Evolutionary conservation across 2,797 vertebrate genomes (phyloP).

Genomic region (Pygocentrus nattereri): DNA sequence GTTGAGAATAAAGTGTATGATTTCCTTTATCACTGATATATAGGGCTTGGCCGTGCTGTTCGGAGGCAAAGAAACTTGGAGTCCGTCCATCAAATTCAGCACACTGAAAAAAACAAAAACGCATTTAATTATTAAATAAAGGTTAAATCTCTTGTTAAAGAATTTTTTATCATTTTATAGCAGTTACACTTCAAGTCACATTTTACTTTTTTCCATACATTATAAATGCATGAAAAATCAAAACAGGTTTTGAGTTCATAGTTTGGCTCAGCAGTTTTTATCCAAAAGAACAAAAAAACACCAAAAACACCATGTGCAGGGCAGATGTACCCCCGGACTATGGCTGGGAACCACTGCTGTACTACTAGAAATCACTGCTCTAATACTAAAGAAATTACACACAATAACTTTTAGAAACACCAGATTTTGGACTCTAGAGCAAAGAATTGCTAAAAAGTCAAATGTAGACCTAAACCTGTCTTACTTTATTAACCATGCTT

Average conservation of each 20-base stretch:
- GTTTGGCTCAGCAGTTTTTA: background rate
- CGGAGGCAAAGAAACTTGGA: constrained; percentile 67
- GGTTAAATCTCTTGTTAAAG: background rate
- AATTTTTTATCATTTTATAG: too few species aligned
- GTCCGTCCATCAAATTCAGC: constrained; percentile 67
- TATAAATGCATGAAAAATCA: too few species aligned
- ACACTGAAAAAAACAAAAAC: constrained; percentile 65
- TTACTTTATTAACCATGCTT: too few species aligned
- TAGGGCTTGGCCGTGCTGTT: constrained; percentile 67
- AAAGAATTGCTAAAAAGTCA: background rate
- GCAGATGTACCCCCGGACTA: background rate
- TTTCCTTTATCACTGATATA: constrained; percentile 65
- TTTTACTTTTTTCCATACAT: too few species aligned
- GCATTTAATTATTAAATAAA: background rate
- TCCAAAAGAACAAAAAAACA: too few species aligned
- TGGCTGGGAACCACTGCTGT: background rate
- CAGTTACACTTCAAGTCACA: background rate
- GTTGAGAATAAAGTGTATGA: constrained; percentile 68
- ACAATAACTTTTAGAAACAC: background rate
- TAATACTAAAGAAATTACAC: background rate
- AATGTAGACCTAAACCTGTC: background rate
- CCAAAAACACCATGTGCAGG: background rate
- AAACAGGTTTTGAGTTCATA: background rate
- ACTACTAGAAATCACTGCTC: background rate
- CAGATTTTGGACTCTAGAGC: background rate